These are phyloP conservation scores for Drosophila anomelani DNA, from an alignment of 2,888 invertebrate genomes.

Conservation along the genomic window DNA sequence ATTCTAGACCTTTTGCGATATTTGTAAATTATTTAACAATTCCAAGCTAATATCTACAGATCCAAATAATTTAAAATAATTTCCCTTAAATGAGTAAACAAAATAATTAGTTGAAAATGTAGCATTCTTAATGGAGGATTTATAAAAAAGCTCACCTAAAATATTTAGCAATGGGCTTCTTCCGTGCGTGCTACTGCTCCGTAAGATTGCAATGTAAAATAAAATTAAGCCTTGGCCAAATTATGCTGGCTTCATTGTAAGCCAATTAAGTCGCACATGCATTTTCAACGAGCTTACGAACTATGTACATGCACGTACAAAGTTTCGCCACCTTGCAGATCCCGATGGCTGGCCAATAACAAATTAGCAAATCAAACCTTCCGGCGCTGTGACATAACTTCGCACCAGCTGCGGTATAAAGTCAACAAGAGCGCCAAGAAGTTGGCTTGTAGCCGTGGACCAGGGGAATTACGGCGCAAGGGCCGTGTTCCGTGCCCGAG, in stretches of 20 bases:
- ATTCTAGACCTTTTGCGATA: background rate
- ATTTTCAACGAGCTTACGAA: conserved; percentile 23
- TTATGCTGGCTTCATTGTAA: conserved; percentile 13
- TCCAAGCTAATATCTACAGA: background rate
- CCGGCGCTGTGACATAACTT: conserved; percentile 65
- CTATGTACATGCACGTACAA: conserved; percentile 10
- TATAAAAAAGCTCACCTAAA: background rate
- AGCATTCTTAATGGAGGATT: background rate
- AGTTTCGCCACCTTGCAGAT: conserved; percentile 19
- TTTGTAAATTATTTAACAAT: background rate
- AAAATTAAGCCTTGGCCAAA: conserved; percentile 12
- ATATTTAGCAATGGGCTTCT: background rate
- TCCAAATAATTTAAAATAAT: background rate
- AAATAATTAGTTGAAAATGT: background rate
- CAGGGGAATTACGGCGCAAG: conserved; percentile 60
- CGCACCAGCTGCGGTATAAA: conserved; percentile 68
- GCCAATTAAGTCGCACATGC: conserved; percentile 27
- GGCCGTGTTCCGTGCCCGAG: conserved; percentile 7
- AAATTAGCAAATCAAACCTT: conserved; percentile 74
- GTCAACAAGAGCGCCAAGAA: conserved; percentile 63
- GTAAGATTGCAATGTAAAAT: background rate
- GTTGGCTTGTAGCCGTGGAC: conserved; percentile 37
- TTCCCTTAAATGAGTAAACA: background rate
- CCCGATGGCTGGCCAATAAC: conserved; percentile 57
- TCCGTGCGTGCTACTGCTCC: background rate